A percentile compares a stretch with the other conserved stretches of the same genome.
Evolutionary conservation across 2,113 vertebrate genomes (phyloP).

Genomic region (Pardalotus punctatus): DNA sequence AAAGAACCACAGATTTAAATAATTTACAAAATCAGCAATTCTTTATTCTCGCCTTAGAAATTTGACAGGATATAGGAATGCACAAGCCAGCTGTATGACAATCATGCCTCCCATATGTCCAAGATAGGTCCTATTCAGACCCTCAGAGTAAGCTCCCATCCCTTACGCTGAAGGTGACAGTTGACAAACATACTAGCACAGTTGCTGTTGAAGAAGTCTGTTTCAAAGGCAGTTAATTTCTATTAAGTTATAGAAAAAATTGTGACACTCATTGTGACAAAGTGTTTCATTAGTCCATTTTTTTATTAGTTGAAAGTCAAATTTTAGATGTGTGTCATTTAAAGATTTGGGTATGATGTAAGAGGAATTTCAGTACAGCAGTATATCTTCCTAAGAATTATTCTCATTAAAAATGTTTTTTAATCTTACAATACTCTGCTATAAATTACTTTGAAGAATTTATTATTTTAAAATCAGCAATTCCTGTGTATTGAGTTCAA

Average conservation of each 20-base stretch:
- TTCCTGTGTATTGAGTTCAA: background rate
- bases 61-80: background rate
- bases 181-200: background rate
- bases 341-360: background rate
- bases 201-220: background rate
- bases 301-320: background rate
- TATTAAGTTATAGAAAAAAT: background rate
- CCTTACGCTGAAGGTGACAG: background rate
- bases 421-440: background rate
- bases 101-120: background rate
- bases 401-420: background rate
- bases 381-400: background rate
- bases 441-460: background rate
- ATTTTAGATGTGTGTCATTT: background rate
- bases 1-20: conserved; percentile 1
- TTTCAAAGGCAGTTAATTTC: background rate
- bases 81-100: background rate
- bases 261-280: background rate
- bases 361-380: background rate
- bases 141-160: background rate
- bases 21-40: conserved; percentile 10
- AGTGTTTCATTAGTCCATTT: background rate
- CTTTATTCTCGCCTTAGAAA: background rate
- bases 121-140: background rate
- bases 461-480: background rate